These are phyloP conservation scores for Parelbella ahira DNA, from an alignment of 2,888 invertebrate genomes.

Conservation along the genomic window DNA sequence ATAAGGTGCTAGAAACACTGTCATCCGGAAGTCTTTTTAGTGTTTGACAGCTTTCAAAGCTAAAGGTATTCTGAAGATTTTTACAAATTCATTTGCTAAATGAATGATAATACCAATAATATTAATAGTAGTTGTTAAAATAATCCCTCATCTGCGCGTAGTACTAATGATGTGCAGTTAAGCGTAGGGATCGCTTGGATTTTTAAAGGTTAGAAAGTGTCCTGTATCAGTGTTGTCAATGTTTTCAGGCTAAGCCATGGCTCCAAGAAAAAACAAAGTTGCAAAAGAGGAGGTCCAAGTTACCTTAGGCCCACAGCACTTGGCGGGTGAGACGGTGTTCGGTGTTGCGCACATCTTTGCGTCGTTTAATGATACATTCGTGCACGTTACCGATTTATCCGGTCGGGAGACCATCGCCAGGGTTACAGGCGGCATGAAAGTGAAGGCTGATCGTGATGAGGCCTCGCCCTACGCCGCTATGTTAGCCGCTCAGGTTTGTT, in stretches of 20 bases:
- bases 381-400: conserved; percentile 99
- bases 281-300: conserved; percentile 98
- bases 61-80: conserved; percentile 60
- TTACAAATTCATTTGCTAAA: conserved; percentile 40
- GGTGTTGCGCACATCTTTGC: conserved; percentile 99
- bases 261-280: conserved; percentile 98
- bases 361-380: conserved; percentile 99
- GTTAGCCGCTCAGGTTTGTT: conserved; percentile 97
- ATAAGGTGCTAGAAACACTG: conserved; percentile 5
- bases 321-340: conserved; percentile 98
- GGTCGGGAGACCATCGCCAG: conserved; percentile 97
- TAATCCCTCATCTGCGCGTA: conserved; percentile 24
- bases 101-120: conserved; percentile 42
- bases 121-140: conserved; percentile 32
- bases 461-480: conserved; percentile 99
- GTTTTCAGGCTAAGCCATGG: conserved; percentile 86
- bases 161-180: conserved; percentile 26
- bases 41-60: conserved; percentile 76
- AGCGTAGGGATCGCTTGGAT: conserved; percentile 55
- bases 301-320: conserved; percentile 96
- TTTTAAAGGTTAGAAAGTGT: conserved; percentile 64
- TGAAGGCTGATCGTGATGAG: conserved; percentile 99
- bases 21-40: conserved; percentile 51
- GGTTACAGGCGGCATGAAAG: conserved; percentile 99
- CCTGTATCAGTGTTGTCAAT: conserved; percentile 57